phyloP scores from a whole-genome alignment of 2,113 vertebrate species.

The Numenius arquata region DNA sequence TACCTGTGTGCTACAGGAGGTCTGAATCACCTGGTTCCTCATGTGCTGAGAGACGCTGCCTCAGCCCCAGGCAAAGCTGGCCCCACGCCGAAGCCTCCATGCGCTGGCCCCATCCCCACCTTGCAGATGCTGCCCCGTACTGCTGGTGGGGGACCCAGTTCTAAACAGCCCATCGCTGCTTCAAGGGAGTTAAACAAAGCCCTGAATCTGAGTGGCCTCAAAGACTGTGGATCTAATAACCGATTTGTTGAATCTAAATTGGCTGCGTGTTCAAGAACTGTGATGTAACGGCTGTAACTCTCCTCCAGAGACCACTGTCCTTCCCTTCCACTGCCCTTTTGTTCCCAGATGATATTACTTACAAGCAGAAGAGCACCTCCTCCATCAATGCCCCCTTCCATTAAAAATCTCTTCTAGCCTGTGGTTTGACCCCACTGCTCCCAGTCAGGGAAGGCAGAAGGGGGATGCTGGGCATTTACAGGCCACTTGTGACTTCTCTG shows the following conservation, averaged over 20 bases:
- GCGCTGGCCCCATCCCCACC: not conserved
- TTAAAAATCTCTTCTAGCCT: not conserved
- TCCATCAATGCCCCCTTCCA: not conserved
- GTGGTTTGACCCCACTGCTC: not conserved
- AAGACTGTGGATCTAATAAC: not conserved
- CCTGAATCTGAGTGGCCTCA: not conserved
- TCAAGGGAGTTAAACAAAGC: not conserved
- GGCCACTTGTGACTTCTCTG: not conserved
- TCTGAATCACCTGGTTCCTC: not conserved
- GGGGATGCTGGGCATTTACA: not conserved
- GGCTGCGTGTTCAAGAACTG: not conserved
- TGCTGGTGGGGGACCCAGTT: not conserved
- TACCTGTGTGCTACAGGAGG: not conserved
- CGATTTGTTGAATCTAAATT: not conserved
- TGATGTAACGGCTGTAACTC: not conserved
- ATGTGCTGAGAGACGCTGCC: not conserved
- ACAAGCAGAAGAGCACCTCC: not conserved
- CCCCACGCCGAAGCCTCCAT: not conserved
- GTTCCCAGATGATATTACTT: not conserved
- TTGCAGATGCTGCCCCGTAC: not conserved
- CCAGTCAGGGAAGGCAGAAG: not conserved
- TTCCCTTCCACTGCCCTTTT: not conserved
- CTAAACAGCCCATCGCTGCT: not conserved
- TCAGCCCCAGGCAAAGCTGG: not conserved
- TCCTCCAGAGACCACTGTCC: not conserved